Base-by-base conservation (phyloP, 2,113 vertebrate genomes). In the Drymodes brunneopygia region DNA sequence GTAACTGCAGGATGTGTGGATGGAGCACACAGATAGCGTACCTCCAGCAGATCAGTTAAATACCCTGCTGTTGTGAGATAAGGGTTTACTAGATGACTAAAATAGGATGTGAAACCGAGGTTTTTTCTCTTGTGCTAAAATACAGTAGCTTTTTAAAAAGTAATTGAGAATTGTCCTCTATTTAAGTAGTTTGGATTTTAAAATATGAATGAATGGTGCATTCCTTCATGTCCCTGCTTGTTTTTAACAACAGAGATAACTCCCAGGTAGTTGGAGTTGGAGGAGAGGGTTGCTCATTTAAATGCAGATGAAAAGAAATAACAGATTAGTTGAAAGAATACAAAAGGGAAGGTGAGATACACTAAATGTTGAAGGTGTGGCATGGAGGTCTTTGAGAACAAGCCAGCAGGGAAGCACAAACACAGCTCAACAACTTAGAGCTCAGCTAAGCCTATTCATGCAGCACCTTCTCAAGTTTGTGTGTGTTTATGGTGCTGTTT, bases 1-100 rank as follows among this genome's bases (percentile, higher is more conserved):
- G 35, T 93, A 94, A 97, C 91, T 96, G 94, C 95, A 96, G 94
- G 94, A 96, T 93, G 90, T 93, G 89, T 70, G 92, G 90, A 94
- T 95, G 91, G 62, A 90, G 81, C 13, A 1, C 15, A 6, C 67
- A 73, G 95, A 96, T 97, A 96, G 56, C 10, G 0, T 75, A 81
- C 91, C 92, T 94, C 1, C n/a, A 56, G 81, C 71, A 33, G 51
- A 88, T 93, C 67, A 27, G 67, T 67, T 86, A 64, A 80, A 60
- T 88, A 12, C 69, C 22, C 74, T 88, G 83, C 51, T 88, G 13
- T 8, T 61, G 51, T 5, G n/a, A 87, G 95, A 92, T 96, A 91
- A 88, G 78, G 66, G 28, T 82, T 97, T 96, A 91, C 86, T 92
- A 91, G 77, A 94, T 83, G 44, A 62, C 72, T 80, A 53, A 96